phyloP scores from a whole-genome alignment of 2,797 vertebrate species.

The Ateles fusciceps region DNA sequence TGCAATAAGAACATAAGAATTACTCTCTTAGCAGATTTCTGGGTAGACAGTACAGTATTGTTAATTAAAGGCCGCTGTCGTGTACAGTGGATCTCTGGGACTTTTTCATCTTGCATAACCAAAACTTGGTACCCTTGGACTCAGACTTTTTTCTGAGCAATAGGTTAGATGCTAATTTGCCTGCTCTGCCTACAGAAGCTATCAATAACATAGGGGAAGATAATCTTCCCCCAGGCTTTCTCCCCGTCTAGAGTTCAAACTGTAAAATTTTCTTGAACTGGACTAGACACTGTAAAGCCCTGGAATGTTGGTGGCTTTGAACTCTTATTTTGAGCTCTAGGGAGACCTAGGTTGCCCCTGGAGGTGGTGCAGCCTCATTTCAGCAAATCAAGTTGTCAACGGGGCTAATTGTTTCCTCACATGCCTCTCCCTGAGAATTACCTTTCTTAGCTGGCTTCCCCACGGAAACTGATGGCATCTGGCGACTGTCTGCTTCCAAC shows the following conservation, averaged over 20 bases:
- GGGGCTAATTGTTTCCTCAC: not conserved
- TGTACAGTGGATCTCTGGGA: not conserved
- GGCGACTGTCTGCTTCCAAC: not conserved
- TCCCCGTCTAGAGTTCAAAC: not conserved
- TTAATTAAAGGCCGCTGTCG: not conserved
- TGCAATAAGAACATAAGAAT: not conserved
- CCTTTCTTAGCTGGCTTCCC: slow-evolving; percentile 13
- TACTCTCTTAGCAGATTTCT: not conserved
- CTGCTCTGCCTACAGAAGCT: not conserved
- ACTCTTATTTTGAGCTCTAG: not conserved
- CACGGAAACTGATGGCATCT: not conserved
- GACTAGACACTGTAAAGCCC: not conserved
- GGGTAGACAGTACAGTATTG: not conserved
- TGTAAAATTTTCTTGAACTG: not conserved
- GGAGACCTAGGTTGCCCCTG: not conserved
- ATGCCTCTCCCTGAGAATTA: slow-evolving; percentile 26
- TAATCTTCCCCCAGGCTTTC: not conserved
- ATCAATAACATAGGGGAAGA: not conserved
- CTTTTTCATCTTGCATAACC: not conserved
- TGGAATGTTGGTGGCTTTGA: not conserved
- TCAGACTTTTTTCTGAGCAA: not conserved
- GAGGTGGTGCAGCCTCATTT: not conserved
- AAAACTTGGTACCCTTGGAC: not conserved
- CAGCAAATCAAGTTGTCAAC: slow-evolving; percentile 27
- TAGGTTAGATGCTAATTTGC: not conserved